Conservation (phyloP, 2,888 invertebrate genomes). For the Orchesellides sinensis region DNA sequence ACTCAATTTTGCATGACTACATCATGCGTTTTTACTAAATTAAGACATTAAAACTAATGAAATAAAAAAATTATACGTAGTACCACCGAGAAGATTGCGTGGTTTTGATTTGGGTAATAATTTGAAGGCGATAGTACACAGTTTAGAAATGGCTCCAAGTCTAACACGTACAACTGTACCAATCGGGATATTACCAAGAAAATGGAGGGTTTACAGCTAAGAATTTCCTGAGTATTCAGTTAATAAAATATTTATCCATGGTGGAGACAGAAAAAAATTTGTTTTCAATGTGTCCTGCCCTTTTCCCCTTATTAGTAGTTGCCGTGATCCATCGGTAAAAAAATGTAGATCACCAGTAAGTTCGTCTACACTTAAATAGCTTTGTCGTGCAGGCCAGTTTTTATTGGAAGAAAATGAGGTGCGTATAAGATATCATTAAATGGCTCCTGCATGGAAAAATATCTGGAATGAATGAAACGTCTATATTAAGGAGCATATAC, state of each 20-base stretch:
- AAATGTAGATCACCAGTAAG: conserved; percentile 52
- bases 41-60: conserved; percentile 56
- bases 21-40: no score
- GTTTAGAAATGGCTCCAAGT: not conserved
- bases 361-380: conserved; percentile 1
- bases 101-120: no score
- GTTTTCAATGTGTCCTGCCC: conserved; percentile 55
- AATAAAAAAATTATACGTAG: conserved; percentile 37
- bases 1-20: no score
- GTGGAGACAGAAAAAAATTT: conserved; percentile 64
- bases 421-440: conserved; percentile 62
- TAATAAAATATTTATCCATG: conserved; percentile 23
- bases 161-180: not conserved
- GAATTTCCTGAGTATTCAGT: not conserved
- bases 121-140: not conserved
- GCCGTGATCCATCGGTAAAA: conserved; percentile 45
- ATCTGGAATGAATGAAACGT: conserved; percentile 46
- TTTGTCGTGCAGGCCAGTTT: conserved; percentile 20
- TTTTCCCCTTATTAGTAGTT: conserved; percentile 60
- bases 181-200: conserved; percentile 23
- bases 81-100: no score
- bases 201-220: not conserved
- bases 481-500: no score
- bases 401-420: conserved; percentile 63
- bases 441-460: conserved; percentile 50